Evolutionary conservation across 2,113 vertebrate species (phyloP), one percentile per base, ranked within the genome.

Genomic region (Brachyhypopomus occidentalis): DNA sequence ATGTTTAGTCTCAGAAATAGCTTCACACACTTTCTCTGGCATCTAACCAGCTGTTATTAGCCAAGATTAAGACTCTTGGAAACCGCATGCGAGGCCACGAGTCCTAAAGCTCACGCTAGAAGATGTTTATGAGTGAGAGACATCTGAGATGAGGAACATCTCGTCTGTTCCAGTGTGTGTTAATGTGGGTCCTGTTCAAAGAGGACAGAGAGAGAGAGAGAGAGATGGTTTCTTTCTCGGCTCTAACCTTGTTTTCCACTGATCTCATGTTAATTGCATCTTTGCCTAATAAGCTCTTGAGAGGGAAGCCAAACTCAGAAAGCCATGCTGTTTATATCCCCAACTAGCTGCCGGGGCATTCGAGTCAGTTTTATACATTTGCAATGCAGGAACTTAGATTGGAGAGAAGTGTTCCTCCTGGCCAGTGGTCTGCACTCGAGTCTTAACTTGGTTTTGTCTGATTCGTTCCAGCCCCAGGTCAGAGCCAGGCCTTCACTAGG

Each of bases 241-340:
- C 23, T 38, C n/a, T 72, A 70, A 81, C 77, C 81, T 83, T 59
- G 17, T 72, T 69, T 81, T 83, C 85, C 84, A 59, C 77, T 85
- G 78, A 86, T 84, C 81, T 87, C 82, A 87, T 86, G 73, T 80
- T 84, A 78, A 86, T 81, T 88, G 82, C 78, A 88, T 89, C 82
- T 89, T 79, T 83, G 81, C 84, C 83, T 89, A 75, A 75, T 83
- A 79, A 78, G 80, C 17, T 86, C 80, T 86, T 78, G 55, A 48
- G 84, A 78, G 74, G 41, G 74, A 83, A 77, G 20, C 81, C 52
- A 81, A 72, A 72, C 82, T 70, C 41, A 71, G 82, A 83, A 71
- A 74, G 64, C 74, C 71, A 71, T 85, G 78, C 85, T 86, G 75
- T 89, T 90, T 60, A 83, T 60, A 69, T 77, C 79, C 88, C 88